phyloP scores from a whole-genome alignment of 1,140 invertebrate genomes.

The Cheumatopsyche charites region DNA sequence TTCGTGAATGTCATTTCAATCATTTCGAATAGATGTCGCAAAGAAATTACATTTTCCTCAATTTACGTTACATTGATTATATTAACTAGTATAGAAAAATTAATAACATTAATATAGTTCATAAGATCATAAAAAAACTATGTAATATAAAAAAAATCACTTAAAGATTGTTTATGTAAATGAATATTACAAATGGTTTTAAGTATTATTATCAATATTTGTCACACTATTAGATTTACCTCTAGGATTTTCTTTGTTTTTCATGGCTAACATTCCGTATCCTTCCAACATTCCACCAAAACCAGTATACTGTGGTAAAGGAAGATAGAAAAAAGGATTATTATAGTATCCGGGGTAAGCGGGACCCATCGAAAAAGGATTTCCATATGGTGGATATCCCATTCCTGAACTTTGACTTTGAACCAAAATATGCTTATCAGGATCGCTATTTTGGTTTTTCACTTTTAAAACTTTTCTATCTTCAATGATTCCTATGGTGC shows the following conservation, averaged over 20 bases:
- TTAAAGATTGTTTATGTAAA: too few species aligned
- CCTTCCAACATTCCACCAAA: not conserved
- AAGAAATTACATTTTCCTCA: too few species aligned
- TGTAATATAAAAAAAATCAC: too few species aligned
- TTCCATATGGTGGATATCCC: not conserved
- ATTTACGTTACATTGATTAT: too few species aligned
- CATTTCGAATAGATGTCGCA: too few species aligned
- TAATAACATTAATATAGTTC: too few species aligned
- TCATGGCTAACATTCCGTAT: not conserved
- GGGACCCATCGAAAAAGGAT: not conserved
- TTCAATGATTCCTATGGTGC: not conserved
- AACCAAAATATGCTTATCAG: not conserved
- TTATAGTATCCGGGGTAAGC: not conserved
- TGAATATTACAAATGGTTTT: too few species aligned
- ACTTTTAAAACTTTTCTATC: not conserved
- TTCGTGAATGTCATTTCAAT: too few species aligned
- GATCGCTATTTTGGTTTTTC: not conserved
- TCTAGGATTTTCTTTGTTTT: not conserved
- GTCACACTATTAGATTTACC: not conserved
- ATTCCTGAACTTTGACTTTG: not conserved
- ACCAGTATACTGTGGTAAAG: not conserved
- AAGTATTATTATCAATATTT: not conserved
- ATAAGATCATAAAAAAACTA: too few species aligned
- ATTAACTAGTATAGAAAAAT: too few species aligned
- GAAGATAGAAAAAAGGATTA: not conserved